Conservation (phyloP, 2,797 vertebrate genomes). For the Anolis apletophallus region DNA sequence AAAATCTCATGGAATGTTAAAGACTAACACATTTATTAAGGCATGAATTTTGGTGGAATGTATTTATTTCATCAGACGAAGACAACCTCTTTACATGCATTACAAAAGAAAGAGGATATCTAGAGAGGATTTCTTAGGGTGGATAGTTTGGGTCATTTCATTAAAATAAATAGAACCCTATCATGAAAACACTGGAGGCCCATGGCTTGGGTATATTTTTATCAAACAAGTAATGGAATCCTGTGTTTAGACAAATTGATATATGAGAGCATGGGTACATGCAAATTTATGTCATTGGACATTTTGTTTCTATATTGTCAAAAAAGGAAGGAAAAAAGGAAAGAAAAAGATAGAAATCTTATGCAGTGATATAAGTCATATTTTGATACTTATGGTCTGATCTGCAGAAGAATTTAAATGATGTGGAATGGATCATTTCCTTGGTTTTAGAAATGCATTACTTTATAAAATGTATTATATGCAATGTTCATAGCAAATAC, state of each 20-base stretch:
- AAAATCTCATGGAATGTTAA: no score
- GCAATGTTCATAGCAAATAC: no score
- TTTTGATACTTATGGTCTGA: neutral
- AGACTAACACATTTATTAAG: no score
- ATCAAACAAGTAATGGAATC: neutral
- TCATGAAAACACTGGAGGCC: neutral
- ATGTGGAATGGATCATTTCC: neutral
- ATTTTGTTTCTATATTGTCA: neutral
- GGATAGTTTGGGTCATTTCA: neutral
- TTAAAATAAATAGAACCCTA: neutral
- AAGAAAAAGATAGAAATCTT: neutral
- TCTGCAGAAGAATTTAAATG: neutral
- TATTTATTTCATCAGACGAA: no score
- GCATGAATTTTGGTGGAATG: no score
- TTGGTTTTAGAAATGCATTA: neutral
- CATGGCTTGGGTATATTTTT: neutral
- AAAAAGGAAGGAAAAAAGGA: neutral
- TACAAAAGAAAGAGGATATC: neutral
- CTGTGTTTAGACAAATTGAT: neutral
- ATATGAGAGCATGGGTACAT: neutral
- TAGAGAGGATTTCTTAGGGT: neutral
- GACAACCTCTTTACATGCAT: neutral
- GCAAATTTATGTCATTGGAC: neutral
- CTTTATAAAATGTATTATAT: neutral
- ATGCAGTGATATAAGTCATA: neutral